phyloP scores from a whole-genome alignment of 2,797 vertebrate species.

The Morus bassanus region DNA sequence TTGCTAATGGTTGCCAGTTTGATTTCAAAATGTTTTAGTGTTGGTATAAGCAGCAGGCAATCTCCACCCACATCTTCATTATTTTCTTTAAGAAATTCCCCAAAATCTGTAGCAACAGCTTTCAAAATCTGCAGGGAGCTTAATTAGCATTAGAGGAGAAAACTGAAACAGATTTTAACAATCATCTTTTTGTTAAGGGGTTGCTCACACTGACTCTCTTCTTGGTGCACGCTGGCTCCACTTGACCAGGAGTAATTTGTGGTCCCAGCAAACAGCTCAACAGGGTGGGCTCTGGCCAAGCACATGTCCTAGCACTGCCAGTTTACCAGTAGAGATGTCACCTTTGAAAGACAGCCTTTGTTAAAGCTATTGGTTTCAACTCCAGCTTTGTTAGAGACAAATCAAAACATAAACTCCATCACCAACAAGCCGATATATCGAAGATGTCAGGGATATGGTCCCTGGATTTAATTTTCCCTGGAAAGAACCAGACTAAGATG shows the following conservation, averaged over 20 bases:
- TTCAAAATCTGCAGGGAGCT: not conserved
- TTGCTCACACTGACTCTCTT: not conserved
- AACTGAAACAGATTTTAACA: not conserved
- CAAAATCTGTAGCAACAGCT: not conserved
- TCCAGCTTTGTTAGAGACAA: not conserved
- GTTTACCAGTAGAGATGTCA: not conserved
- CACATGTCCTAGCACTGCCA: not conserved
- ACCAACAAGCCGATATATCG: not conserved
- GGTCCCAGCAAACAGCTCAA: not conserved
- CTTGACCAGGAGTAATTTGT: not conserved
- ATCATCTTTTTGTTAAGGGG: not conserved
- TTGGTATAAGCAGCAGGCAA: not conserved
- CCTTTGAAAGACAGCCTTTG: not conserved
- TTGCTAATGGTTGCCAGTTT: not conserved
- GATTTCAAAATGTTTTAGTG: not conserved
- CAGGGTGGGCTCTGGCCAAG: not conserved
- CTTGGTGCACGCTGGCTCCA: rapidly evolving
- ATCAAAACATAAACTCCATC: not conserved
- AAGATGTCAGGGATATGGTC: not conserved
- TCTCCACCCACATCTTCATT: not conserved
- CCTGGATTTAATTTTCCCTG: not conserved
- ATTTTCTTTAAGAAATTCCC: not conserved
- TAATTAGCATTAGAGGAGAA: not conserved
- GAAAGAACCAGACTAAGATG: not conserved
- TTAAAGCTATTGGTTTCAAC: not conserved